These are phyloP conservation scores for Selene dorsalis DNA, from an alignment of 2,797 vertebrate species.

Conservation along the genomic window DNA sequence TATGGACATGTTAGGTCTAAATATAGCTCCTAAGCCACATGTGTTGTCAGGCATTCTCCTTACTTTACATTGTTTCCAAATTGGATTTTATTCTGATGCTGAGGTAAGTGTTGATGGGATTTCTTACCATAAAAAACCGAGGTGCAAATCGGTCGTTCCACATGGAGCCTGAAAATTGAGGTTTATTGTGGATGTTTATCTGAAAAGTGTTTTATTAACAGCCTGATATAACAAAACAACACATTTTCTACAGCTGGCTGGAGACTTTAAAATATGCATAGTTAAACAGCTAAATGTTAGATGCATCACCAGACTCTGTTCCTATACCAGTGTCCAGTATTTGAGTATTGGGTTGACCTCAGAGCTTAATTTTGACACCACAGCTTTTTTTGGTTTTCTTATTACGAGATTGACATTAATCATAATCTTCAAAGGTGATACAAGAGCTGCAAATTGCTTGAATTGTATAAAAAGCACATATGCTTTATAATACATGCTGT, in stretches of 20 bases:
- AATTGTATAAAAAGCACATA: not conserved
- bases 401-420: not conserved
- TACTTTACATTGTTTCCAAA: not conserved
- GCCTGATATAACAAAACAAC: not conserved
- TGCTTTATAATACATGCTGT: not conserved
- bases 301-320: not conserved
- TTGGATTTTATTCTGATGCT: conserved; percentile 1
- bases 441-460: not conserved
- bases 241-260: not conserved
- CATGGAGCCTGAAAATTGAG: not conserved
- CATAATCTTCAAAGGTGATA: not conserved
- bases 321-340: not conserved
- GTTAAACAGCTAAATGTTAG: not conserved
- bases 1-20: conserved; percentile 6
- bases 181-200: not conserved
- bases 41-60: not conserved
- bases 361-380: not conserved
- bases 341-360: not conserved
- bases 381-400: not conserved
- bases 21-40: conserved; percentile 9
- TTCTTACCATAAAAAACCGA: not conserved
- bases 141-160: conserved; percentile 22
- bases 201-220: conserved; percentile 4
- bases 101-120: conserved; percentile 4
- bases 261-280: not conserved